Evolutionary conservation across 2,797 vertebrate genomes (phyloP), one percentile per base, ranked within the genome.

Genomic region (Cephalopachus bancanus): DNA sequence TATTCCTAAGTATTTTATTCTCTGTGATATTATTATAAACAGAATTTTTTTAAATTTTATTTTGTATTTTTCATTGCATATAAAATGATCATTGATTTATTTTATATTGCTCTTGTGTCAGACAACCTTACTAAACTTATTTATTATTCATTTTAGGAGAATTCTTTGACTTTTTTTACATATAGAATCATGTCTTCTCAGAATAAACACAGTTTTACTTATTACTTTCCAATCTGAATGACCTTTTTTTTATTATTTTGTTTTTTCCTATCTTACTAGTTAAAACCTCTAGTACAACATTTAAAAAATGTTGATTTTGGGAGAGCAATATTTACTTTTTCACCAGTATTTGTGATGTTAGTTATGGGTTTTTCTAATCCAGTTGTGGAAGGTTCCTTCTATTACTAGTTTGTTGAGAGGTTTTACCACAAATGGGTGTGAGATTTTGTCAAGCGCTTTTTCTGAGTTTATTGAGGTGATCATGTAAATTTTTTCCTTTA

Each of bases 51-150:
- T 28, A 33, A 65, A 60, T 85, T 85, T 80, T 30, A 33, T 71
- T 92, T 44, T 55, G 10, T 37, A 71, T 69, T 93, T 83, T 69
- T 95, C 17, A 83, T 62, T 89, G 24, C 14, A 55, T 62, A 79
- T 62, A 20, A 44, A 85, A 71, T 67, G 30, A 76, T 6, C 78
- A 15, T 51, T 44, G 26, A 85, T 49, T 67, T 76, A 22, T 59
- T 76, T 30, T 11, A 19, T 49, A n/a, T 22, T 67, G 24, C 17
- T 33, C 75, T 37, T 69, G 16, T 44, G 2, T 69, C 53, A 69
- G 30, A 15, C 53, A 69, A 76, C 4, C 53, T 69, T 88, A 53
- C 19, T 62, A n/a, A 60, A 65, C 16, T 80, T 19, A 2, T 37
- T 59, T 67, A 75, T 51, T 80, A 22, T 20, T 65, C 16, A 44